Base-by-base conservation (phyloP, 35 echinoderm and acorn worm genomes). In the Apostichopus japonicus region DNA sequence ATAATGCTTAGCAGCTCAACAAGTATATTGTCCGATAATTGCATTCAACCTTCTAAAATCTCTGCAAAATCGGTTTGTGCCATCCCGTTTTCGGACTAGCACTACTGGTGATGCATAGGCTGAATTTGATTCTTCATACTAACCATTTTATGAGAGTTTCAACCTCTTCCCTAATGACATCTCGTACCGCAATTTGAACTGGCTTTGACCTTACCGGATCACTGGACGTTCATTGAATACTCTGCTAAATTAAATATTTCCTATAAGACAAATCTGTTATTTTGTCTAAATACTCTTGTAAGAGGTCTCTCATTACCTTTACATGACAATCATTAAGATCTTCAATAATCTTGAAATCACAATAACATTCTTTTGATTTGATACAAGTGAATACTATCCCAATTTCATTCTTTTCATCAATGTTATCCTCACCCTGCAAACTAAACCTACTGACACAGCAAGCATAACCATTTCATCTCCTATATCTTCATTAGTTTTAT, bases 61-160 rank as follows among this genome's bases (percentile, higher is more conserved):
- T 25, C 78, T 65, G 51, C 86, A 94, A 25, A 79, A 79, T 6
- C 92, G n/a, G 16, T 57, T 19, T 3, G 25, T 23, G 0, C 94
- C 94, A 87, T 95, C 90, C 9, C 24, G 5, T 15, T 95, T 17
- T 33, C 70, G 44, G 92, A 90, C 17, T 77, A 84, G 16, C 10
- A 95, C 90, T 15, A 92, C 86, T 0, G 90, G 94, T 6, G 94
- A 95, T 1, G 94, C 90, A 92, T 92, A 95, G 8, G 94, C 44
- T 94, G 87, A 57, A 92, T 8, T 24, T 59, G 57, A 59, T 7
- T 59, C 7, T 9, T 57, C 56, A 59, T 9, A 86, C 92, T 27
- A 75, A 65, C 94, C 81, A 92, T 65, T 16, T 95, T 9, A 87
- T 19, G 90, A 95, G 92, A 5, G 27, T 51, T 17, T 92, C 54